Conservation (phyloP, 2,113 vertebrate genomes). For the Diphyllodes magnificus region DNA sequence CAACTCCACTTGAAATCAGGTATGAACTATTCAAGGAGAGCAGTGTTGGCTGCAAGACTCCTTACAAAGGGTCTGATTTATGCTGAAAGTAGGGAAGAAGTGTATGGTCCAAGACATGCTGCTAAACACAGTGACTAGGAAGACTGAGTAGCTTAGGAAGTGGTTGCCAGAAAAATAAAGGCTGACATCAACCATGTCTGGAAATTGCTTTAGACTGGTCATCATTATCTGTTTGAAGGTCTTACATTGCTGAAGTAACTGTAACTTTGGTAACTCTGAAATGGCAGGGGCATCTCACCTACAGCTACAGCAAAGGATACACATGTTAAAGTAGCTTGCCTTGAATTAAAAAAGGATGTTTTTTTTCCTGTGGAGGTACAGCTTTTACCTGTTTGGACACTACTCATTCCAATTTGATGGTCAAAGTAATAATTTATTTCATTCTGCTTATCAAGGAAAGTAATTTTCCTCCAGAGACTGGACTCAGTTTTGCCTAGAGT, state of each 20-base stretch:
- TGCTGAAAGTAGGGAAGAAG: neutral
- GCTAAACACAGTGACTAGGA: neutral
- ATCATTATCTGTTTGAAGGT: neutral
- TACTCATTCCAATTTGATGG: neutral
- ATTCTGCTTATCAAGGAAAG: neutral
- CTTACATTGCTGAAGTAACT: neutral
- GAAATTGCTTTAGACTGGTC: neutral
- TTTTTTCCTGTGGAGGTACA: neutral
- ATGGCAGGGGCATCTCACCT: neutral
- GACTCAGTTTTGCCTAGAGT: neutral
- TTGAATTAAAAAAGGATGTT: neutral
- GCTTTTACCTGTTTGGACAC: neutral
- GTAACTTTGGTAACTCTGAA: neutral
- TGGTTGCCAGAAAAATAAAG: neutral
- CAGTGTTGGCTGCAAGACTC: accelerated
- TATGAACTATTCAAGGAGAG: neutral
- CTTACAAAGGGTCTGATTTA: neutral
- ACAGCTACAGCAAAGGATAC: neutral
- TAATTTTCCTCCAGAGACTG: neutral
- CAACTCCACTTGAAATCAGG: neutral
- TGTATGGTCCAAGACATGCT: neutral
- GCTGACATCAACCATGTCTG: neutral
- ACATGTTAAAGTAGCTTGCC: neutral
- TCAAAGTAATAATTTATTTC: neutral
- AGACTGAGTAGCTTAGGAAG: neutral